These are phyloP conservation scores for Dione juno DNA, from an alignment of 2,888 invertebrate species.

Conservation along the genomic window DNA sequence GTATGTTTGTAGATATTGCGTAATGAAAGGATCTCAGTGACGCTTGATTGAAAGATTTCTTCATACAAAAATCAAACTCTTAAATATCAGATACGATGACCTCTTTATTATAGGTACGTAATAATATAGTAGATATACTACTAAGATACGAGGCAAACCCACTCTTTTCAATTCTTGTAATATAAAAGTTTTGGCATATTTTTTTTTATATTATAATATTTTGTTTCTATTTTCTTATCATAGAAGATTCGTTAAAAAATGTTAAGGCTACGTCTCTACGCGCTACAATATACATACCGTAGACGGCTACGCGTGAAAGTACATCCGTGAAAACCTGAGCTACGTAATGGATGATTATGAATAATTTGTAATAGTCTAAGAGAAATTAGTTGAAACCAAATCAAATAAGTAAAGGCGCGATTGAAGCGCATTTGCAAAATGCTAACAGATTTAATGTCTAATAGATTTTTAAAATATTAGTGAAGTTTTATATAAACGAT, in stretches of 20 bases:
- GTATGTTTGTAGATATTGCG: no score
- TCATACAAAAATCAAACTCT: no score
- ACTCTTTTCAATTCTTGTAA: not conserved
- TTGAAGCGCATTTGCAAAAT: not conserved
- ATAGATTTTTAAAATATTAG: no score
- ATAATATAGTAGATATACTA: no score
- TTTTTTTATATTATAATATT: not conserved
- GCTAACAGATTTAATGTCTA: no score
- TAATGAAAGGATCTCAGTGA: no score
- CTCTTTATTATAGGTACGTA: no score
- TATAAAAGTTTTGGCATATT: not conserved
- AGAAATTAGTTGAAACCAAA: not conserved
- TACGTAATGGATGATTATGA: conserved; percentile 48
- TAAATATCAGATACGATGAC: no score
- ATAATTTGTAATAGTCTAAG: conserved; percentile 3
- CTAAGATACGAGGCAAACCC: no score
- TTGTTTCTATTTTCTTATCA: not conserved
- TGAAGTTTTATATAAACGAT: not conserved
- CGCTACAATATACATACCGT: conserved; percentile 60
- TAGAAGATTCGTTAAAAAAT: conserved; percentile 39
- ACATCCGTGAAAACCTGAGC: conserved; percentile 59
- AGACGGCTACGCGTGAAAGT: conserved; percentile 56
- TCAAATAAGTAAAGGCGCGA: not conserved
- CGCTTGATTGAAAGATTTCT: no score
- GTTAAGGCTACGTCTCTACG: conserved; percentile 69